phyloP scores from a whole-genome alignment of 2,797 vertebrate genomes.

The Carapus acus region DNA sequence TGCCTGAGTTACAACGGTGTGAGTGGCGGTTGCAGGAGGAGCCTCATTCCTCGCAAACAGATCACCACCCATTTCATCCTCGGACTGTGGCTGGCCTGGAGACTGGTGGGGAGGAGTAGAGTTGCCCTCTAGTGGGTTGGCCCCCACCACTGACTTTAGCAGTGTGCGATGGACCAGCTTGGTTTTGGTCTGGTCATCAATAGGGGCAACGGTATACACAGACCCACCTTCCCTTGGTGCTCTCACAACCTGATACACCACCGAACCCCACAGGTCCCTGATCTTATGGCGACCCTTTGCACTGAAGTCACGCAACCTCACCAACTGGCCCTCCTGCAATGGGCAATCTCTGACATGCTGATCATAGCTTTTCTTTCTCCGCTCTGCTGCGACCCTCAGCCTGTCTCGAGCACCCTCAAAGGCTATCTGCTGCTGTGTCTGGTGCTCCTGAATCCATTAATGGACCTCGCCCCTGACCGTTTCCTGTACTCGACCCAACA shows the following conservation, averaged over 20 bases:
- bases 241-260: neutral
- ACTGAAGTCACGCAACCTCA: neutral
- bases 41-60: too few relatives aligned
- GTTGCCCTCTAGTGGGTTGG: too few relatives aligned
- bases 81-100: too few relatives aligned
- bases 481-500: neutral
- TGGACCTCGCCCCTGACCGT: neutral
- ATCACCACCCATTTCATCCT: too few relatives aligned
- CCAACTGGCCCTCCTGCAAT: neutral
- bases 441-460: constrained; percentile 8
- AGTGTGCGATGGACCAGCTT: neutral
- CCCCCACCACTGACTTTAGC: neutral
- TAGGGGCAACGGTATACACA: neutral
- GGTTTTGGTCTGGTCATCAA: neutral
- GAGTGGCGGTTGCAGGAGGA: too few relatives aligned
- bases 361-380: neutral
- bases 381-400: neutral
- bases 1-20: too few relatives aligned
- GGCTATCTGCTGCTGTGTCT: neutral
- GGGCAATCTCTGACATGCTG: neutral
- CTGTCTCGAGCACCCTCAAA: neutral
- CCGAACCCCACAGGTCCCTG: neutral
- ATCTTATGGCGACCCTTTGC: neutral
- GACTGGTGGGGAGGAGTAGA: too few relatives aligned
- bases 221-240: neutral